Evolutionary conservation across 2,797 vertebrate species (phyloP), one percentile per base, ranked within the genome.

Genomic region (Clarias pachynema): DNA sequence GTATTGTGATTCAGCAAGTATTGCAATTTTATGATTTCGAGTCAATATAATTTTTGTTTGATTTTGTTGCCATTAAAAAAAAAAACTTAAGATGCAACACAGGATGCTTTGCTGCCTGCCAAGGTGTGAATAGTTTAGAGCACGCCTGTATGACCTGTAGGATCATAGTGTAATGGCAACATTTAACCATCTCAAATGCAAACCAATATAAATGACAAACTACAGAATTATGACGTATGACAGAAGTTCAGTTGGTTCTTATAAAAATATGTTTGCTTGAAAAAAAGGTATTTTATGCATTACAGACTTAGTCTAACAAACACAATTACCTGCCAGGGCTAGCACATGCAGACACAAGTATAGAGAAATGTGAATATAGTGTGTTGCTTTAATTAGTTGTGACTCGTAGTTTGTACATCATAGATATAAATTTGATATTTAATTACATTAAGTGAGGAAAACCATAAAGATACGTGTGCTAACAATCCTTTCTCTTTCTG

Each of bases 401-500:
- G 57, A 60, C 22, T 24, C 22, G 4, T 79, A 37, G 31, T 63
- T 79, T 16, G 31, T 16, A 62, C n/a, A n/a, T 60, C 34, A n/a
- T 5, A 40, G 22, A 2, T 62, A 34, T 24, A 18, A 37, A 37
- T 75, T 9, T 31, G 16, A 7, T 20, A 18, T 31, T 77, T 31
- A 0, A 22, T 77, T n/a, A 31, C 26, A 57, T 53, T 53, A 73
- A 44, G 0, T 20, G n/a, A 1, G 3, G n/a, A 6, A 62, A 40
- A 49, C 4, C 0, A 2, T 16, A 1, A 62, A 62, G 22, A 62
- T 44, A 14, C n/a, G 20, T 79, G 37, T 24, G 5, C 8, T 22
- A 53, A 29, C 31, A n/a, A 24, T 31, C 9, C 56, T 53, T 53
- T 12, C 59, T 60, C 53, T 34, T 89, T 59, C 84, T 60, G 70